A percentile compares a stretch with the other conserved stretches of the same genome.
Conservation (phyloP, 2,113 vertebrate species). For the Excalfactoria chinensis region DNA sequence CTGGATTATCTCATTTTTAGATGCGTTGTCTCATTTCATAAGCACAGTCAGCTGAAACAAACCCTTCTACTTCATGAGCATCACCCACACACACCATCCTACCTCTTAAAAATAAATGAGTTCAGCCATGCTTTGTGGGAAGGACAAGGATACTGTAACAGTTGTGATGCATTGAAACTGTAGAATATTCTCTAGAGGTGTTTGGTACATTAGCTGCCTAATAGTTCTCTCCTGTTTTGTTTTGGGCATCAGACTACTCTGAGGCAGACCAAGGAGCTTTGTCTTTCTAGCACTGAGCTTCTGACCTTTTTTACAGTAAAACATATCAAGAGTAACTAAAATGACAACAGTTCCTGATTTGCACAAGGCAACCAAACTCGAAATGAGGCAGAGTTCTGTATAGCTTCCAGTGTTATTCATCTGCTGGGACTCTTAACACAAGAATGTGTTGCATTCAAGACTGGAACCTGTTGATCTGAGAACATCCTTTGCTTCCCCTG, state of each 20-base stretch:
- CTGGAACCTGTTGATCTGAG: constrained; percentile 13
- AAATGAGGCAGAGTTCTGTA: not conserved
- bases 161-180: not conserved
- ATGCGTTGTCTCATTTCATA: not conserved
- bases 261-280: not conserved
- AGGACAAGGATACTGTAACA: not conserved
- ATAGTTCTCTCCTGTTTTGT: not conserved
- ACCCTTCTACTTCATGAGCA: not conserved
- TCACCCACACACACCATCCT: not conserved
- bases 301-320: constrained; percentile 10
- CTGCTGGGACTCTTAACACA: not conserved
- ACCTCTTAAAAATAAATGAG: not conserved
- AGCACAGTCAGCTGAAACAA: not conserved
- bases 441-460: not conserved
- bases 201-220: not conserved
- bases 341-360: not conserved
- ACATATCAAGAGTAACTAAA: constrained; percentile 6
- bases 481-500: not conserved
- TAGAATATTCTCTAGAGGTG: not conserved
- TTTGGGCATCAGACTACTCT: constrained; percentile 11
- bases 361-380: not conserved
- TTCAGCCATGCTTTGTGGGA: not conserved
- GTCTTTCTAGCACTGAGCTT: not conserved
- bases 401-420: not conserved
- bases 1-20: not conserved